A percentile compares a stretch with the other conserved stretches of the same genome.
Evolutionary conservation across 2,888 invertebrate genomes (phyloP).

Genomic region (Leptinotarsa peninsularis): DNA sequence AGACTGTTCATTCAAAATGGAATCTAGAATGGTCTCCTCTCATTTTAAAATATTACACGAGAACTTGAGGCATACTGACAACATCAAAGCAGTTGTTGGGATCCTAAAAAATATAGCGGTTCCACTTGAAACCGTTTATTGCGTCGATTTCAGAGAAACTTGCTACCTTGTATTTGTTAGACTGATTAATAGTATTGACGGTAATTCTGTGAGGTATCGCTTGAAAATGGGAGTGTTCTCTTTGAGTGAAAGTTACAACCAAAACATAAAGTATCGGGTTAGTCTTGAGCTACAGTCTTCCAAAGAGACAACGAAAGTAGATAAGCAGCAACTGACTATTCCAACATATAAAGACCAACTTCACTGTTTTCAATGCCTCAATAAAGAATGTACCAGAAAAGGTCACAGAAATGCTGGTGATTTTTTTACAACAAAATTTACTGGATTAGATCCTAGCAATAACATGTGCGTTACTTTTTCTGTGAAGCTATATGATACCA

Average conservation of each 20-base stretch:
- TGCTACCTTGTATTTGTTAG: slow-evolving; percentile 9
- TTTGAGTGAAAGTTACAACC: neutral
- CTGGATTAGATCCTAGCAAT: slow-evolving; percentile 10
- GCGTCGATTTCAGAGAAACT: neutral
- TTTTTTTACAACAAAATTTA: slow-evolving; percentile 1
- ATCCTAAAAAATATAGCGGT: neutral
- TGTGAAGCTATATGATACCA: neutral
- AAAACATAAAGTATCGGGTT: neutral
- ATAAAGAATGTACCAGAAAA: slow-evolving; percentile 1
- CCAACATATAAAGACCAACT: neutral
- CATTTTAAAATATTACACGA: slow-evolving; percentile 12
- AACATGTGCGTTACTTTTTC: neutral
- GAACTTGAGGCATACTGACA: neutral
- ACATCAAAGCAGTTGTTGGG: neutral
- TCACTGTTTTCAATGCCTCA: slow-evolving; percentile 14
- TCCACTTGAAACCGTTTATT: slow-evolving; percentile 5
- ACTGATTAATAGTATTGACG: neutral
- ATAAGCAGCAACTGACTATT: neutral
- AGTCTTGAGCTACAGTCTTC: slow-evolving; percentile 14
- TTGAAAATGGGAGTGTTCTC: slow-evolving; percentile 6
- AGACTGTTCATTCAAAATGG: slow-evolving; percentile 7
- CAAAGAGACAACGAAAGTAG: neutral
- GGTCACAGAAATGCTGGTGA: slow-evolving; percentile 15
- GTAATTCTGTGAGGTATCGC: slow-evolving; percentile 7
- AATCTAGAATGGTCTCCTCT: slow-evolving; percentile 14